A percentile compares a stretch with the other conserved stretches of the same genome.
phyloP scores from a whole-genome alignment of 2,888 invertebrate genomes.

The Drosophila percnosoma region DNA sequence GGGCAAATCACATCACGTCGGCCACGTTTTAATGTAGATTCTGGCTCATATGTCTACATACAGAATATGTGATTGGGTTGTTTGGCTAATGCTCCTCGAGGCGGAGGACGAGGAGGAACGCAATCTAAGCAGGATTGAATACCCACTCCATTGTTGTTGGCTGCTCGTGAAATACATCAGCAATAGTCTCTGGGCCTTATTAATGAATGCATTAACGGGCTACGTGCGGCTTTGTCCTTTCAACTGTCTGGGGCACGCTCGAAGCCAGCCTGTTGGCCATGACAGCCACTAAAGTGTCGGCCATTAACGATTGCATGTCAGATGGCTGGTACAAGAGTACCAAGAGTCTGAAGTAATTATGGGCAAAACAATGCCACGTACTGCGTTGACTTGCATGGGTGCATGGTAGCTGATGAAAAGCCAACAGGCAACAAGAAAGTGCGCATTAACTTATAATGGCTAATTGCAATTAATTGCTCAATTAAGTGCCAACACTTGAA shows the following conservation, averaged over 20 bases:
- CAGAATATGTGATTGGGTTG: conserved; percentile 34
- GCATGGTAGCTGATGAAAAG: conserved; percentile 12
- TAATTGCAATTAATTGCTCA: conserved; percentile 71
- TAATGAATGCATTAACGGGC: conserved; percentile 61
- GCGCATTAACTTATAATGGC: conserved; percentile 44
- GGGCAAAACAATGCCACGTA: conserved; percentile 1
- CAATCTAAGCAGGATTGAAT: not conserved
- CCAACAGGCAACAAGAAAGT: not conserved
- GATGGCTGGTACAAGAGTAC: not conserved
- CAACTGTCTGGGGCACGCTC: conserved; percentile 27
- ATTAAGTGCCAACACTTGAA: conserved; percentile 48
- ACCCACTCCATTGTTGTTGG: conserved; percentile 1
- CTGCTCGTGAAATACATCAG: conserved; percentile 32
- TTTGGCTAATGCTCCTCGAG: not conserved
- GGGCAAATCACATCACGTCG: conserved; percentile 57
- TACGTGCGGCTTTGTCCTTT: conserved; percentile 47
- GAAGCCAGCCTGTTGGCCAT: conserved; percentile 35
- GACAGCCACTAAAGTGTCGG: conserved; percentile 50
- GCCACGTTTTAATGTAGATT: conserved; percentile 40
- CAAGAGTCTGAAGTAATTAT: not conserved
- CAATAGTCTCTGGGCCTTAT: conserved; percentile 38
- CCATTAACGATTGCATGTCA: conserved; percentile 59
- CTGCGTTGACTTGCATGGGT: conserved; percentile 2
- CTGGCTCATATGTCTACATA: conserved; percentile 6
- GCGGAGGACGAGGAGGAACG: not conserved